Conservation (phyloP, 2,113 vertebrate species). For the Melanostigma gelatinosum region DNA sequence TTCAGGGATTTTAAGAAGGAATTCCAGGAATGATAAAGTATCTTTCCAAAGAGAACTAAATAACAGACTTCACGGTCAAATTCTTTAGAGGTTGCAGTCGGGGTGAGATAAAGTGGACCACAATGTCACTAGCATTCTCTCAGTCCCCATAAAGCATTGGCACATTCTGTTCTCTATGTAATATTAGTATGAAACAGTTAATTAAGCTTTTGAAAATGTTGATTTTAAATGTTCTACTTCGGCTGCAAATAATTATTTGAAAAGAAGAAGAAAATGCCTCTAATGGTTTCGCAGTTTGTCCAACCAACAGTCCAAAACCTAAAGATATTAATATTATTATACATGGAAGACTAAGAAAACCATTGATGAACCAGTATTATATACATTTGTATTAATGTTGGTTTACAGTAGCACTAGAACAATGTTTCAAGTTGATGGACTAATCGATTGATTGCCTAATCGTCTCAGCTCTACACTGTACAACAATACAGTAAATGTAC, state of each 20-base stretch:
- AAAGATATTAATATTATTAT: no score
- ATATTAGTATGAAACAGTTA: background rate
- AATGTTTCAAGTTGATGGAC: no score
- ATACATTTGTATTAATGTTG: background rate
- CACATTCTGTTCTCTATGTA: background rate
- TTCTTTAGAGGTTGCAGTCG: background rate
- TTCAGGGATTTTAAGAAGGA: constrained; percentile 36
- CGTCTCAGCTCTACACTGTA: no score
- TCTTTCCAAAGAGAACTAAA: constrained; percentile 14
- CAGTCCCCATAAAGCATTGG: background rate
- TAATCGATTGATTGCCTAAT: no score
- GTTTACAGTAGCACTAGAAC: no score
- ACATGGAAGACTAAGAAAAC: background rate
- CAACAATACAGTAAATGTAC: no score
- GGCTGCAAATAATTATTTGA: background rate
- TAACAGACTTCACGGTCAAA: background rate
- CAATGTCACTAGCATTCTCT: background rate
- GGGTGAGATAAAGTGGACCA: background rate
- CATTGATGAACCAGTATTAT: background rate
- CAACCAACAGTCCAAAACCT: no score
- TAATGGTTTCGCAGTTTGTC: no score
- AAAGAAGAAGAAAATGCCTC: background rate
- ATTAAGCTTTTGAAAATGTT: background rate
- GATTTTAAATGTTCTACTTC: background rate
- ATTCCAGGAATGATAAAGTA: constrained; percentile 17